Base-by-base conservation (phyloP, 2,113 vertebrate species). In the Thymallus thymallus region DNA sequence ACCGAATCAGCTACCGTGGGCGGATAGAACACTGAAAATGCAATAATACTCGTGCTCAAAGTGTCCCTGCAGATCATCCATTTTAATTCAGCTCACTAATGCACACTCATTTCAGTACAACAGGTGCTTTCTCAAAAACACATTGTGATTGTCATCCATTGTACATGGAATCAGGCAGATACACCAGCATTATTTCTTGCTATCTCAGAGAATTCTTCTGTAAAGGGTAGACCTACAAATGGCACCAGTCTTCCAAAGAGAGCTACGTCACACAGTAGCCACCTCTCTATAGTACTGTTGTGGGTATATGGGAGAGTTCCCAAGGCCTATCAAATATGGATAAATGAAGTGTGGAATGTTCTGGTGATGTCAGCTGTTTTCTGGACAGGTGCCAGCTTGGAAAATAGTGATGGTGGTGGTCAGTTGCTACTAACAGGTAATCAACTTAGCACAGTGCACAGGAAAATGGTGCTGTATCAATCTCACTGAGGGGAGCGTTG, bases 381-480 rank as follows among this genome's bases (percentile, higher is more conserved):
- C 75, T 86, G 84, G 84, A 84, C 78, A 63, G 75, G 68, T 26
- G 78, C 82, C 88, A 88, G 76, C 79, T 78, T 22, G 32, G 75
- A 81, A 88, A 91, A 91, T 85, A 88, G 85, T 86, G 90, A n/a
- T n/a, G n/a, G 86, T 73, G 80, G 78, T 85, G 85, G 88, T 89
- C 89, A 91, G 80, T 88, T 80, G 76, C 83, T 87, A 86, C 35
- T 41, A 41, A 90, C 83, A 83, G 77, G 75, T 84, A 86, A 88
- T 88, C 85, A 87, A 83, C 73, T 84, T 77, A 80, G 80, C 80
- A 72, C 35, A 72, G 79, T 79, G 79, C 72, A 82, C 71, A 81
- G 71, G 74, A 84, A 85, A 88, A 87, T 81, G 82, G 72, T 64
- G 62, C 63, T 58, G 72, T 76, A 89, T 89, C 85, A 88, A 86